A percentile compares a stretch with the other conserved stretches of the same genome.
phyloP scores from a whole-genome alignment of 2,888 invertebrate species.

The Abscondita cerata region DNA sequence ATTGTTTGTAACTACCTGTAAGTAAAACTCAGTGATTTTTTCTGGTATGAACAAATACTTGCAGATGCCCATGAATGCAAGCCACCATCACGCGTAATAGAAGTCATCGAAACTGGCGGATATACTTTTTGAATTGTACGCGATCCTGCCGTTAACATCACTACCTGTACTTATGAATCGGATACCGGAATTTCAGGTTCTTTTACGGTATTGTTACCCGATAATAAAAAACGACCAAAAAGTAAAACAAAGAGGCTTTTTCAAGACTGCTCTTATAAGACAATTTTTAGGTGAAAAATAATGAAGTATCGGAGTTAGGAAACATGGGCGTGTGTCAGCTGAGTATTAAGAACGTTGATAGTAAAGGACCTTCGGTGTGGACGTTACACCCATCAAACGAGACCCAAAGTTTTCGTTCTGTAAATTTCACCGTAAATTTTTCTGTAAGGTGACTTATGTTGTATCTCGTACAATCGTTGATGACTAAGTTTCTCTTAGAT shows the following conservation, averaged over 20 bases:
- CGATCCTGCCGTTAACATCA: not conserved
- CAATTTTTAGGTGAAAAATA: no score
- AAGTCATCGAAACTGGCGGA: not conserved
- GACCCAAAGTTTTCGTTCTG: not conserved
- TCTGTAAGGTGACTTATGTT: no score
- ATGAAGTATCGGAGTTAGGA: no score
- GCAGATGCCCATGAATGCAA: not conserved
- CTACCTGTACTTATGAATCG: not conserved
- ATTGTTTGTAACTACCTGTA: no score
- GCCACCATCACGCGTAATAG: not conserved
- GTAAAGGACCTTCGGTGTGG: not conserved
- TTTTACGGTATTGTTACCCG: no score
- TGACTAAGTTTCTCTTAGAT: not conserved
- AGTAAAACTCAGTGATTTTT: no score
- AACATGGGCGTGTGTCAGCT: not conserved
- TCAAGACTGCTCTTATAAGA: no score
- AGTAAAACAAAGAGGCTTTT: no score
- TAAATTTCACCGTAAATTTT: slow-evolving; percentile 1
- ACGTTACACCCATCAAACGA: not conserved
- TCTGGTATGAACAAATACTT: not conserved
- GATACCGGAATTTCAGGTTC: not conserved
- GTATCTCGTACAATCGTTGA: no score
- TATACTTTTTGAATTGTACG: not conserved
- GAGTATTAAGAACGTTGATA: not conserved
- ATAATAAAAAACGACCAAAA: no score